A percentile compares a stretch with the other conserved stretches of the same genome.
Conservation (phyloP, 2,797 vertebrate genomes). For the Stomatorhinus walkeri region DNA sequence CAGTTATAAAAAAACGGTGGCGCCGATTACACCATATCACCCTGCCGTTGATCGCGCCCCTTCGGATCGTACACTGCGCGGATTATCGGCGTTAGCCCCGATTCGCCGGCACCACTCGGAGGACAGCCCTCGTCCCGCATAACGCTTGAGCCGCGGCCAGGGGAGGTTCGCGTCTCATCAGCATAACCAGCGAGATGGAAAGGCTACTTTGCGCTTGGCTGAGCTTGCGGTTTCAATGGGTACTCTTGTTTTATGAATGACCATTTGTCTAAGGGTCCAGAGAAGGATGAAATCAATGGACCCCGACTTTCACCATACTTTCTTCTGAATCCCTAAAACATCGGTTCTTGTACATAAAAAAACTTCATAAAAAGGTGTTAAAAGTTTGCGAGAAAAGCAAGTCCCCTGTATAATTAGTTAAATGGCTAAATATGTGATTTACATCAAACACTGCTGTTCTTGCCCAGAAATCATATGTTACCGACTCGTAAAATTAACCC, state of each 20-base stretch:
- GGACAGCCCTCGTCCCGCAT: neutral
- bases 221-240: neutral
- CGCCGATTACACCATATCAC: slow-evolving; percentile 2
- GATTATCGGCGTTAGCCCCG: neutral
- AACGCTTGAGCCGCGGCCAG: neutral
- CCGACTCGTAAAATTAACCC: neutral
- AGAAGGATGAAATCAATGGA: neutral
- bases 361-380: neutral
- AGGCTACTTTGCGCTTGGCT: neutral
- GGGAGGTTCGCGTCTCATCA: neutral
- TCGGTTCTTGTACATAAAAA: neutral
- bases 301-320: neutral
- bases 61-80: neutral
- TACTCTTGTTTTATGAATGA: slow-evolving; percentile 8
- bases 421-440: neutral
- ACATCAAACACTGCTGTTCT: neutral
- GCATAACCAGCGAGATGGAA: neutral
- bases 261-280: neutral
- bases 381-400: neutral
- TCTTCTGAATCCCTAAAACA: neutral
- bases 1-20: slow-evolving; percentile 28
- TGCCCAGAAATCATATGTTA: neutral
- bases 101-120: neutral
- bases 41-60: neutral
- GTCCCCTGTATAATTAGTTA: neutral